Evolutionary conservation across 2,888 invertebrate species (phyloP).

Genomic region (Drosophila recens): DNA sequence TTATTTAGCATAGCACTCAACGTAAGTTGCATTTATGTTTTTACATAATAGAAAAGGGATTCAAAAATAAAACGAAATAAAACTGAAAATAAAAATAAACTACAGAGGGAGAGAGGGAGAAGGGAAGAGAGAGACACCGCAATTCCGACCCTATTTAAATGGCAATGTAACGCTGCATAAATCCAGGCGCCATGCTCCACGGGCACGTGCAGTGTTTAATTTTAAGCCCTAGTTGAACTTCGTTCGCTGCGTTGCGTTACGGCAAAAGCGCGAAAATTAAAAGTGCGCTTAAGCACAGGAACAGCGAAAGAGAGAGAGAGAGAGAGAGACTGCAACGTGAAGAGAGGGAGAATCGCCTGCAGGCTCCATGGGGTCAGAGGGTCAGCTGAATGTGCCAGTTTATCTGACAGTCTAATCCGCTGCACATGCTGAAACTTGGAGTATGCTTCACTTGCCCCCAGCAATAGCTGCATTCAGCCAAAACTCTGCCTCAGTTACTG

Average conservation of each 20-base stretch:
- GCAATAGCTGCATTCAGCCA: not conserved
- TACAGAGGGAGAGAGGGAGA: not conserved
- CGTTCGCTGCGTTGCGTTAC: not conserved
- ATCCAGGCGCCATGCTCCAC: constrained; percentile 61
- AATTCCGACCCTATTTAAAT: constrained; percentile 68
- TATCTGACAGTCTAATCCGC: constrained; percentile 38
- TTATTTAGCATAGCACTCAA: constrained; percentile 51
- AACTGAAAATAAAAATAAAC: constrained; percentile 25
- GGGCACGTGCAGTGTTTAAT: constrained; percentile 74
- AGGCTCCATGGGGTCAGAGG: not conserved
- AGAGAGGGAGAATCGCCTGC: constrained; percentile 2
- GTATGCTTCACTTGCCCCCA: not conserved
- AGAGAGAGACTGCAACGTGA: not conserved
- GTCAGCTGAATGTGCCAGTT: constrained; percentile 19
- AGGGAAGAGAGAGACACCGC: constrained; percentile 10
- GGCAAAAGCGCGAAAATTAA: constrained; percentile 47
- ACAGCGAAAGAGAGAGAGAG: not conserved
- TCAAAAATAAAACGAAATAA: constrained; percentile 22
- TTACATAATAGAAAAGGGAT: constrained; percentile 56
- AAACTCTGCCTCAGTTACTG: not conserved
- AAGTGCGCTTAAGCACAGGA: constrained; percentile 16
- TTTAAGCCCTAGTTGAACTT: constrained; percentile 49
- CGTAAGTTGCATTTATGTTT: constrained; percentile 74
- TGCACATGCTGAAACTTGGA: constrained; percentile 22
- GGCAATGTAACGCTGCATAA: constrained; percentile 69